Base-by-base conservation (phyloP, 2,888 invertebrate genomes). In the Sepiola atlantica region DNA sequence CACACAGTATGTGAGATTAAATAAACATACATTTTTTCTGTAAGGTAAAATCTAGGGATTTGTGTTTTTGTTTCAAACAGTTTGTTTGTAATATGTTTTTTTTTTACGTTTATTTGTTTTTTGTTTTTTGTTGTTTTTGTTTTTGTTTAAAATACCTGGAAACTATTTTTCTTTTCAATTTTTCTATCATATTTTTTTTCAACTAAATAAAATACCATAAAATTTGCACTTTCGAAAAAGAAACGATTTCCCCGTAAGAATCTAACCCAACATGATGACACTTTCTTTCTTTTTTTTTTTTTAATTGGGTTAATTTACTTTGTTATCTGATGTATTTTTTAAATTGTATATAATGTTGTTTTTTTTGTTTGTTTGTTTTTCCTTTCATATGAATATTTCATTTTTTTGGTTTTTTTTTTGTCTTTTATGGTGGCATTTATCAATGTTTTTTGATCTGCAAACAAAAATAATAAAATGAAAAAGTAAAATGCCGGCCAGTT, bases 111-210 rank as follows among this genome's bases (percentile, higher is more conserved):
- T 45, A 24, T 61, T 61, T 21, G 10, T 61, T 61, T 61, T 61
- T 21, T n/a, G n/a, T 10, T 77, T 77, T 12, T 12, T n/a, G 10
- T 8, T 77, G 16, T 77, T n/a, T n/a, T n/a, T n/a, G n/a, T n/a
- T n/a, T n/a, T 77, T 77, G 77, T 77, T n/a, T 77, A n/a, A 77
- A 77, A 77, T 77, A n/a, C 16, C n/a, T 77, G n/a, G n/a, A 77
- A n/a, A 32, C n/a, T 77, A n/a, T n/a, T 77, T 77, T 77, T n/a
- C n/a, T n/a, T 77, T n/a, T n/a, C 77, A n/a, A 77, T 77, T 77
- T 14, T n/a, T 77, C 12, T 77, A 45, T 45, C 8, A 45, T 45
- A 45, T 45, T 45, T 45, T 4, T 45, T 45, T 45, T 45, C 8
- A 45, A 45, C 45, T 24, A 77, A 14, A 77, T 32, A 77, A 77